A percentile compares a stretch with the other conserved stretches of the same genome.
Conservation (phyloP, 23 tunicate species). For the Oikopleura dioica region DNA sequence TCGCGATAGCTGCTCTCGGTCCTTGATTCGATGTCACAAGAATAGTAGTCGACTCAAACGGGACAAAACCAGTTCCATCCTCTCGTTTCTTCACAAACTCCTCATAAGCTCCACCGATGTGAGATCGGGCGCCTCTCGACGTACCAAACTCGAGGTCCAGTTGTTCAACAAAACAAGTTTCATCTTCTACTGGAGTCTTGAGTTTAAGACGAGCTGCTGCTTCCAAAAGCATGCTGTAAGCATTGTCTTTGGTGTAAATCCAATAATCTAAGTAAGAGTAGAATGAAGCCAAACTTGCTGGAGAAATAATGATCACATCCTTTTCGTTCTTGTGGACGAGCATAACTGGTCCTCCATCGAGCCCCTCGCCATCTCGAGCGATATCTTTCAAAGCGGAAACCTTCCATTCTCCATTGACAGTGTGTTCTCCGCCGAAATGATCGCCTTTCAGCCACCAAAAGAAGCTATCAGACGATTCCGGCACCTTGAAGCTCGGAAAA, state of each 20-base stretch:
- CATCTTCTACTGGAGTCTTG: background rate
- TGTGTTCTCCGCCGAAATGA: background rate
- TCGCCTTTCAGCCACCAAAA: conserved; percentile 11
- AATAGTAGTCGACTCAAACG: background rate
- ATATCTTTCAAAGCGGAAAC: background rate
- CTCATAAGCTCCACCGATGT: background rate
- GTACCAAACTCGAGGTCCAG: background rate
- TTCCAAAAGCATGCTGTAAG: too few relatives aligned
- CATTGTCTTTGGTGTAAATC: too few relatives aligned
- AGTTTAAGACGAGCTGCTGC: too few relatives aligned
- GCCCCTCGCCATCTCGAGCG: background rate
- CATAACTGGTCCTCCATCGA: conserved; percentile 11
- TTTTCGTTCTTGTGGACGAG: background rate
- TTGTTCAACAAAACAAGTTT: background rate
- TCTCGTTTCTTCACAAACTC: background rate
- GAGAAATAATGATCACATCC: background rate
- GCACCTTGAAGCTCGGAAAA: background rate
- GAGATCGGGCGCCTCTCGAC: background rate
- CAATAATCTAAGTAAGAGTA: too few relatives aligned
- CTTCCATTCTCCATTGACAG: background rate
- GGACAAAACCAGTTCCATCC: background rate
- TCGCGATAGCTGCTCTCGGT: background rate
- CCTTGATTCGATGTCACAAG: background rate
- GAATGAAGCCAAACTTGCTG: too few relatives aligned
- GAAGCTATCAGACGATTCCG: background rate